A percentile compares a stretch with the other conserved stretches of the same genome.
Evolutionary conservation across 2,888 invertebrate species (phyloP).

Genomic region (Mesochorus sp.): DNA sequence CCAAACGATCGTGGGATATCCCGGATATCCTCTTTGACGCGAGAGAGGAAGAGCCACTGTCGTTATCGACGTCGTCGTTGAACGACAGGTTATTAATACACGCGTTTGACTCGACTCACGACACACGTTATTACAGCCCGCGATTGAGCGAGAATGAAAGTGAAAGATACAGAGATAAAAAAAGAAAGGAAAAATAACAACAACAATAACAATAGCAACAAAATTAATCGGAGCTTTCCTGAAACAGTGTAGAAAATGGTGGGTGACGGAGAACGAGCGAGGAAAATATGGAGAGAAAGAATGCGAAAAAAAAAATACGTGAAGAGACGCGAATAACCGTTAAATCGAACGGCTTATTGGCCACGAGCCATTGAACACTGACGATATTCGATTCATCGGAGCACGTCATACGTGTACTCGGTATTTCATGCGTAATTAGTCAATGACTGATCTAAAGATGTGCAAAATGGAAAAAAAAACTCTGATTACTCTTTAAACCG

Average conservation of each 20-base stretch:
- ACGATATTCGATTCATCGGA: slow-evolving; percentile 43
- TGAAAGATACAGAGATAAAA: slow-evolving; percentile 4
- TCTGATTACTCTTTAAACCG: not conserved
- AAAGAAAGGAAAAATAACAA: not conserved
- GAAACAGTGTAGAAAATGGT: slow-evolving; percentile 41
- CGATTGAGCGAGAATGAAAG: slow-evolving; percentile 31
- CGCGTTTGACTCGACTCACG: slow-evolving; percentile 30
- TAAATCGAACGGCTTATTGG: slow-evolving; percentile 53
- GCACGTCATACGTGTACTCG: not conserved
- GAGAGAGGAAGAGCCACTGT: slow-evolving; percentile 16
- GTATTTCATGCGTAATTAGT: not conserved
- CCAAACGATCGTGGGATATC: not conserved
- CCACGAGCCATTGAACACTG: slow-evolving; percentile 46
- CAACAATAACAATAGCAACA: slow-evolving; percentile 8
- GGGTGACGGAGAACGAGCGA: slow-evolving; percentile 7
- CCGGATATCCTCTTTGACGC: not conserved
- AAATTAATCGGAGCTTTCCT: slow-evolving; percentile 6
- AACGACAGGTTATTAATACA: slow-evolving; percentile 58
- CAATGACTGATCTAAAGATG: not conserved
- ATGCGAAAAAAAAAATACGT: not conserved
- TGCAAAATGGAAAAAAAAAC: slow-evolving; percentile 3
- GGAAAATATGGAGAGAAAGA: not conserved
- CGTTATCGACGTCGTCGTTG: slow-evolving; percentile 51
- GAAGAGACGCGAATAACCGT: slow-evolving; percentile 42
- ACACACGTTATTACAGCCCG: slow-evolving; percentile 23